A percentile compares a stretch with the other conserved stretches of the same genome.
Evolutionary conservation across 2,888 invertebrate species (phyloP).

Genomic region (Cephus sareptanus): DNA sequence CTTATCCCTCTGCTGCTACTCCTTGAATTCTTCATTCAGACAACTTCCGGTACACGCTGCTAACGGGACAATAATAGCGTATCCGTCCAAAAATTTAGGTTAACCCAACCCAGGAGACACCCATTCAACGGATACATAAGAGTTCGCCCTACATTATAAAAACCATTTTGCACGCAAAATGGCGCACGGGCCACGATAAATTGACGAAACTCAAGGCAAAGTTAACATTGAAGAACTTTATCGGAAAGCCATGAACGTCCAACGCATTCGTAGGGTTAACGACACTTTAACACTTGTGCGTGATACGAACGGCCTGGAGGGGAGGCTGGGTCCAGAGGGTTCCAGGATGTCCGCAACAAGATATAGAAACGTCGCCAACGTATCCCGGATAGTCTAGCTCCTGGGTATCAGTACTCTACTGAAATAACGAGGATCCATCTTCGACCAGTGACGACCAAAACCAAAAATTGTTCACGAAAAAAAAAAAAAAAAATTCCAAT

Average conservation of each 20-base stretch:
- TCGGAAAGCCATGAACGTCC: background rate
- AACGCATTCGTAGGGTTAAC: constrained; percentile 42
- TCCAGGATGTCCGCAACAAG: constrained; percentile 51
- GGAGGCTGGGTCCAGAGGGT: constrained; percentile 25
- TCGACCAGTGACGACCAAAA: too few species aligned
- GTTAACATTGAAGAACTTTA: background rate
- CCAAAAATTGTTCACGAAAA: background rate
- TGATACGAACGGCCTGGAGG: constrained; percentile 20
- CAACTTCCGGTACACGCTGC: too few species aligned
- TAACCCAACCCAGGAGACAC: too few species aligned
- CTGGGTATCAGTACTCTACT: too few species aligned
- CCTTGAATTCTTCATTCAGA: too few species aligned
- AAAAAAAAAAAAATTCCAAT: background rate
- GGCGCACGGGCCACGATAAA: background rate
- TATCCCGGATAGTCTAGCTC: constrained; percentile 34
- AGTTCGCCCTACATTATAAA: background rate
- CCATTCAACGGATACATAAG: too few species aligned
- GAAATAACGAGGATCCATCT: too few species aligned
- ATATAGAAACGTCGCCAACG: constrained; percentile 40
- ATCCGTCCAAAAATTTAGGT: too few species aligned
- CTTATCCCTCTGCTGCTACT: too few species aligned
- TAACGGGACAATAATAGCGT: too few species aligned
- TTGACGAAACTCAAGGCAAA: background rate
- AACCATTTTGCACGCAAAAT: background rate
- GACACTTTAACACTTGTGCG: constrained; percentile 34